phyloP scores from a whole-genome alignment of 1,140 invertebrate species.

The Archivesica marissinica region DNA sequence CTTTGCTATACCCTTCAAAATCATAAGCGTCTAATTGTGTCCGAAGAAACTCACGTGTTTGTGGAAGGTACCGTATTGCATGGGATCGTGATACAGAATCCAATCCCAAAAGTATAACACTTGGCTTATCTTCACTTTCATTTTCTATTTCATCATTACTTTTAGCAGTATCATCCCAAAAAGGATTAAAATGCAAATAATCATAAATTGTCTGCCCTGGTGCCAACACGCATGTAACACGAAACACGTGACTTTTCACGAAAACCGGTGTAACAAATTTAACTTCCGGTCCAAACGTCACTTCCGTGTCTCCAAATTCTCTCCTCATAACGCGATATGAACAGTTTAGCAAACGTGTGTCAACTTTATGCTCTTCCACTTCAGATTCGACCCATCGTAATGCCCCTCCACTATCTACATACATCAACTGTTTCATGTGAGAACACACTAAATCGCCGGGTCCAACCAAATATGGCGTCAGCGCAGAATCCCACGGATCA shows the following conservation, averaged over 20 bases:
- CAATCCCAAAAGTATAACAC: slow-evolving; percentile 64
- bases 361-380: background rate
- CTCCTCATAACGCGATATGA: slow-evolving; percentile 67
- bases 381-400: background rate
- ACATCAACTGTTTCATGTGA: background rate
- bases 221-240: slow-evolving; percentile 80
- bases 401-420: background rate
- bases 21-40: slow-evolving; percentile 75
- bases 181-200: slow-evolving; percentile 66
- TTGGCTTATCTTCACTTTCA: slow-evolving; percentile 30
- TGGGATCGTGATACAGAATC: slow-evolving; percentile 93
- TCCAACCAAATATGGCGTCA: background rate
- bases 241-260: slow-evolving; percentile 83
- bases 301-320: slow-evolving; percentile 76
- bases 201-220: slow-evolving; percentile 75
- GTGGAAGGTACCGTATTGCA: slow-evolving; percentile 92
- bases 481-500: background rate
- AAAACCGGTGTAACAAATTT: slow-evolving; percentile 63
- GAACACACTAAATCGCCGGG: background rate
- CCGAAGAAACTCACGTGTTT: slow-evolving; percentile 87
- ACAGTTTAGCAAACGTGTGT: slow-evolving; percentile 60
- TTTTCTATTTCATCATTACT: background rate
- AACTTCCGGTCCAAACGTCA: slow-evolving; percentile 77
- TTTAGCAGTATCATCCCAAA: slow-evolving; percentile 38
- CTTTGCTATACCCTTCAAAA: slow-evolving; percentile 81